phyloP scores from a whole-genome alignment of 2,888 invertebrate genomes.

The Synergus umbraculus region DNA sequence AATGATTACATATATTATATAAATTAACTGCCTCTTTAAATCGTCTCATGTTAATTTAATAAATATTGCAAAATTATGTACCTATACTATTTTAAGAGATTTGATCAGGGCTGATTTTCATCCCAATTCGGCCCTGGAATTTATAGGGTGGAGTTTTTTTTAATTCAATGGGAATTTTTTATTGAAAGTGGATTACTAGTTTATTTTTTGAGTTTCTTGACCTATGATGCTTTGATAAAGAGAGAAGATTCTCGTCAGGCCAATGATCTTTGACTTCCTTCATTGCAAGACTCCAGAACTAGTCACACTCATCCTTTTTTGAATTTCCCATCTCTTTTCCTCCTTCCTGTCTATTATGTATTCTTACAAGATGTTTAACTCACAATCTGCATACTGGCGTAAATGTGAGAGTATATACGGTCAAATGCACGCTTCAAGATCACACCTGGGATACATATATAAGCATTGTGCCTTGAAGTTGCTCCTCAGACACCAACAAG shows the following conservation, averaged over 20 bases:
- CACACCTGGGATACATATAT: slow-evolving; percentile 63
- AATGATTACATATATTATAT: too few relatives aligned
- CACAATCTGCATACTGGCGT: slow-evolving; percentile 61
- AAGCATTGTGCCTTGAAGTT: slow-evolving; percentile 62
- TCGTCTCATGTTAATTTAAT: too few relatives aligned
- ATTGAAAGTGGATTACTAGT: background rate
- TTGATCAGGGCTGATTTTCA: too few relatives aligned
- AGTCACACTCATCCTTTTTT: slow-evolving; percentile 49
- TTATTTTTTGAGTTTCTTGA: slow-evolving; percentile 6
- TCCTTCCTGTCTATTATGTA: slow-evolving; percentile 48
- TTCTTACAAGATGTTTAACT: slow-evolving; percentile 53
- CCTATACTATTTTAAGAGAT: too few relatives aligned
- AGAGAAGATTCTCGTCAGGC: background rate
- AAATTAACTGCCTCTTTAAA: too few relatives aligned
- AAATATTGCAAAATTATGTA: too few relatives aligned
- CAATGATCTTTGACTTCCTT: background rate
- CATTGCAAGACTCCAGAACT: background rate
- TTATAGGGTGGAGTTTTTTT: too few relatives aligned
- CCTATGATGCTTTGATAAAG: background rate
- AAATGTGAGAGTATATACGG: slow-evolving; percentile 54
- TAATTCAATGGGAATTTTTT: background rate
- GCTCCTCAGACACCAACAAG: slow-evolving; percentile 56
- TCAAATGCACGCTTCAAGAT: slow-evolving; percentile 64
- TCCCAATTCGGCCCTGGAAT: too few relatives aligned
- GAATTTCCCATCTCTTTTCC: slow-evolving; percentile 55